Percentiles rank a stretch among this genome's conserved stretches.
These are phyloP conservation scores for Thalassaphorura encarpata DNA, from an alignment of 1,140 invertebrate species.

Conservation along the genomic window DNA sequence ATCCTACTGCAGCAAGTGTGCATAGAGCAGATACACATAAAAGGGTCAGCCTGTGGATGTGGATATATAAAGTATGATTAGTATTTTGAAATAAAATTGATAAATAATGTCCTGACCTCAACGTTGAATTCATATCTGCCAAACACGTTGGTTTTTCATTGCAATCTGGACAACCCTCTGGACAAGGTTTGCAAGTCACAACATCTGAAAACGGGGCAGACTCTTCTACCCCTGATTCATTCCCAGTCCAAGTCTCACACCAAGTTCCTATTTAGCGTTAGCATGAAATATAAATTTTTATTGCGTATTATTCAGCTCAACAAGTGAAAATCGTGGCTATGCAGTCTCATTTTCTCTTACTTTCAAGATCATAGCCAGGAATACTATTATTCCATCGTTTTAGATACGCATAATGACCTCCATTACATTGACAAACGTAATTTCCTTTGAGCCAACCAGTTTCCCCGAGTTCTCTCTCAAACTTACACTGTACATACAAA, in stretches of 20 bases:
- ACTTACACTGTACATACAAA: conserved; percentile 18
- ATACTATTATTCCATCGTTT: conserved; percentile 4
- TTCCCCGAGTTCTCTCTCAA: conserved; percentile 1
- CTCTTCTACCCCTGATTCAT: not conserved
- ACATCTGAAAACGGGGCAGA: not conserved
- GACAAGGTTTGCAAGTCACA: conserved; percentile 21
- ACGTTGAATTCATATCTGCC: conserved; percentile 21
- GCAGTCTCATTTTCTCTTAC: not conserved
- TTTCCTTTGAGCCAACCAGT: conserved; percentile 19
- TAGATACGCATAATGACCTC: not conserved
- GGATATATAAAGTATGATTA: not conserved
- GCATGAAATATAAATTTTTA: not conserved
- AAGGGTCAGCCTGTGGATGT: conserved; percentile 58
- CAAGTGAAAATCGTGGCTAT: not conserved
- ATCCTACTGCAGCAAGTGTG: conserved; percentile 56
- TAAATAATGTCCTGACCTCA: conserved; percentile 12
- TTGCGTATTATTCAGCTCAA: not conserved
- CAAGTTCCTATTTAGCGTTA: too few species aligned
- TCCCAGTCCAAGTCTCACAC: not conserved
- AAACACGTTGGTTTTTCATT: conserved; percentile 17
- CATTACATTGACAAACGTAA: conserved; percentile 26
- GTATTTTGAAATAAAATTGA: conserved; percentile 4
- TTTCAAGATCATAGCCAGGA: not conserved
- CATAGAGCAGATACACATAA: conserved; percentile 70
- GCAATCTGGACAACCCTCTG: conserved; percentile 27